Conservation (phyloP, 2,888 invertebrate genomes). For the Trichogramma dendrolimi region DNA sequence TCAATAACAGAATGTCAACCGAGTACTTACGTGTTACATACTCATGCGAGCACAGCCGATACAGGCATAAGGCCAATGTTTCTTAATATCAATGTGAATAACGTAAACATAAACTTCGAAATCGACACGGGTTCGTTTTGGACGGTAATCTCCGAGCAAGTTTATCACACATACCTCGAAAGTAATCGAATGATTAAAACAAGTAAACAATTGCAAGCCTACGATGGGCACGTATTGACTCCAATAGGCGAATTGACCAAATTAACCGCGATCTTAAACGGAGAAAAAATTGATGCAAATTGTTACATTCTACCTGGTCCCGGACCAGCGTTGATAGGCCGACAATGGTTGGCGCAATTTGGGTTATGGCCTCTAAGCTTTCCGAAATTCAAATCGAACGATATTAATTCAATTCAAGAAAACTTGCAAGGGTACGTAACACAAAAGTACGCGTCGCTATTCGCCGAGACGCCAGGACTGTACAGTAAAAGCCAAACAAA, state of each 20-base stretch:
- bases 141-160: background rate
- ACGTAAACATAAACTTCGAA: constrained; percentile 6
- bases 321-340: constrained; percentile 19
- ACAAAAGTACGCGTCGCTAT: background rate
- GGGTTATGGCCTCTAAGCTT: constrained; percentile 8
- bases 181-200: background rate
- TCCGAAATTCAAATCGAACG: background rate
- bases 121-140: background rate
- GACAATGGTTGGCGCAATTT: constrained; percentile 20
- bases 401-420: background rate
- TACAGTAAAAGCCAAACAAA: constrained; percentile 18
- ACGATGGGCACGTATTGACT: background rate
- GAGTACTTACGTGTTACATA: no score
- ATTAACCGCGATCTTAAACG: constrained; percentile 8
- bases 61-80: constrained; percentile 1
- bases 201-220: constrained; percentile 3
- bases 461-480: constrained; percentile 9
- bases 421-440: background rate
- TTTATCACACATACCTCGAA: background rate
- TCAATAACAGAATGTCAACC: constrained; percentile 2
- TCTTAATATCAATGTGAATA: constrained; percentile 5
- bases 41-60: background rate
- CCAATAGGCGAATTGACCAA: constrained; percentile 17
- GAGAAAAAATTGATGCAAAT: background rate
- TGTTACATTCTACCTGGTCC: constrained; percentile 18